Conservation (phyloP, 2,113 vertebrate genomes). For the Orthonyx spaldingii region DNA sequence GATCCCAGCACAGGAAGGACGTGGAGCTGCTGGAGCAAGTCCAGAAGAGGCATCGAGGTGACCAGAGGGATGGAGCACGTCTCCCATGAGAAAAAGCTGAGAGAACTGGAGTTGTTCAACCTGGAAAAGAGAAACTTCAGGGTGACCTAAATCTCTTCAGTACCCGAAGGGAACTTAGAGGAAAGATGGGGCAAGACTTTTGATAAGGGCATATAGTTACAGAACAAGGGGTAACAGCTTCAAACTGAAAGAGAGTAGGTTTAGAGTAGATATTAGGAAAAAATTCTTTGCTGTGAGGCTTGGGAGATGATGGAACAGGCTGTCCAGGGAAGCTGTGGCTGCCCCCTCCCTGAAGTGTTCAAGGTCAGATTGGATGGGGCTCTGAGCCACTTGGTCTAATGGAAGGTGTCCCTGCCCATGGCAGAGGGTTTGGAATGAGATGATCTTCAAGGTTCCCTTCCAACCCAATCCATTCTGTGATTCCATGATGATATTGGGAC, state of each 20-base stretch:
- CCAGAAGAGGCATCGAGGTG: background rate
- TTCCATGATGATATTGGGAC: background rate
- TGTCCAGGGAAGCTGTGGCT: background rate
- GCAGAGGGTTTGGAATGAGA: accelerated
- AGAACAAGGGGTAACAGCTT: background rate
- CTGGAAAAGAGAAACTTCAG: background rate
- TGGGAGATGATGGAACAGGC: background rate
- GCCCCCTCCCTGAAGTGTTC: background rate
- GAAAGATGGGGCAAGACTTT: background rate
- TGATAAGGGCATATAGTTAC: no score
- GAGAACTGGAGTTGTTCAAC: background rate
- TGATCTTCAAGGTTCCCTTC: background rate
- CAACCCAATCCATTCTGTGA: background rate
- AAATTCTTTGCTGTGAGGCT: background rate
- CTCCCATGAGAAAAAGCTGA: background rate
- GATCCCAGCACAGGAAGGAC: background rate
- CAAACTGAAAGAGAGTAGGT: background rate
- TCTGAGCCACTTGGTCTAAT: background rate
- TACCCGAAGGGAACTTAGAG: background rate
- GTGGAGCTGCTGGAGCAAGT: accelerated
- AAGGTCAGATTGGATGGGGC: background rate
- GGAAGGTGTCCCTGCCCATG: background rate
- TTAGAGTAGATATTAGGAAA: background rate
- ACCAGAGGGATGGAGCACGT: background rate
- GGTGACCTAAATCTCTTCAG: background rate